phyloP scores from a whole-genome alignment of 1,140 invertebrate genomes.

The Drosophila fuyamai region DNA sequence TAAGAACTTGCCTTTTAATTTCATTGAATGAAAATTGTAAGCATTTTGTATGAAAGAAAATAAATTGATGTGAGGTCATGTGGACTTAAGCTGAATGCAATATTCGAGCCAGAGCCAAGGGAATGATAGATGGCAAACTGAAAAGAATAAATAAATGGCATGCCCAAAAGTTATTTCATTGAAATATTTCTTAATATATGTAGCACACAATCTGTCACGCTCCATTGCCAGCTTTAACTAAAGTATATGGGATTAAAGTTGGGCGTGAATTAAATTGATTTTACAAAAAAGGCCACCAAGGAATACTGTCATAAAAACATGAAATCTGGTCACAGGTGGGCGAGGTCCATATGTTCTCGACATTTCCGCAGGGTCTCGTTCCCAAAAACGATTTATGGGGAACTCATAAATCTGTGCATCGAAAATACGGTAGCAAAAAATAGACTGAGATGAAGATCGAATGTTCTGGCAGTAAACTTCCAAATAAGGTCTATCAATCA shows the following conservation, averaged over 20 bases:
- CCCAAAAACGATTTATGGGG: slow-evolving; percentile 42
- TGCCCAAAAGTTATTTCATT: slow-evolving; percentile 21
- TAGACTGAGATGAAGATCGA: slow-evolving; percentile 19
- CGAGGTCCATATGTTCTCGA: slow-evolving; percentile 16
- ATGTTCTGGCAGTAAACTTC: slow-evolving; percentile 68
- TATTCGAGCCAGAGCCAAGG: slow-evolving; percentile 4
- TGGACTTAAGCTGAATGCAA: slow-evolving; percentile 25
- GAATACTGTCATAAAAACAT: slow-evolving; percentile 45
- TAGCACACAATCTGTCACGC: slow-evolving; percentile 8
- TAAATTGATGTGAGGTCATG: slow-evolving; percentile 32
- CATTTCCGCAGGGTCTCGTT: not conserved
- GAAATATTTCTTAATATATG: slow-evolving; percentile 15
- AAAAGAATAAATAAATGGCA: slow-evolving; percentile 36
- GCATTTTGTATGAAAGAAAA: slow-evolving; percentile 15
- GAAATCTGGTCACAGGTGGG: slow-evolving; percentile 32
- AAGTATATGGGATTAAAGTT: slow-evolving; percentile 18
- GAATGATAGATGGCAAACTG: slow-evolving; percentile 19
- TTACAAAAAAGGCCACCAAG: slow-evolving; percentile 8
- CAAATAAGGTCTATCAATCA: slow-evolving; percentile 64
- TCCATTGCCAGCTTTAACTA: slow-evolving; percentile 27
- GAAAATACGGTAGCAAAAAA: slow-evolving; percentile 22
- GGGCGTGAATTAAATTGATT: slow-evolving; percentile 13
- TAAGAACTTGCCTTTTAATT: slow-evolving; percentile 8
- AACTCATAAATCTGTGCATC: slow-evolving; percentile 60
- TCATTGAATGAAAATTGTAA: slow-evolving; percentile 22